Conservation (phyloP, 2,888 invertebrate genomes). For the Cantharis lateralis region DNA sequence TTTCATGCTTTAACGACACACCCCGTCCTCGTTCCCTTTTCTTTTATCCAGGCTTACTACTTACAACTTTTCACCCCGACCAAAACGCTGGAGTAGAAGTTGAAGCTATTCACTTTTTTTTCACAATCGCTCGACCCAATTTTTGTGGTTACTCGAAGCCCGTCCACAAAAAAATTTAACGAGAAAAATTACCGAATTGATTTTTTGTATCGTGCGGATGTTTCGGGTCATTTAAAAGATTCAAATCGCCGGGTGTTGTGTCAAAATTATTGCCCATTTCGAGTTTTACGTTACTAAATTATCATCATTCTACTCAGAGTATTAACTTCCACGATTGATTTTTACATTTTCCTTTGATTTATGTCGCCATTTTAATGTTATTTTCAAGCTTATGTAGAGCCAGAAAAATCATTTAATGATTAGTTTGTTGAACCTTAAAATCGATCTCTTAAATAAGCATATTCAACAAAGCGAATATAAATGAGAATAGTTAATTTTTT, state of each 20-base stretch:
- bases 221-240: neutral
- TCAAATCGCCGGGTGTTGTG: neutral
- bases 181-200: neutral
- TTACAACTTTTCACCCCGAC: neutral
- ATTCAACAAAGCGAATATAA: neutral
- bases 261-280: neutral
- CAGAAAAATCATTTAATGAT: neutral
- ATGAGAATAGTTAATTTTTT: neutral
- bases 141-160: neutral
- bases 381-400: neutral
- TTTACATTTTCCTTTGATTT: neutral
- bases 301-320: neutral
- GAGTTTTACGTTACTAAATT: neutral
- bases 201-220: neutral
- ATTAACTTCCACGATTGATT: neutral
- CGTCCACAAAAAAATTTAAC: neutral
- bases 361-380: neutral
- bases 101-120: neutral
- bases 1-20: conserved; percentile 24
- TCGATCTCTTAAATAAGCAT: neutral
- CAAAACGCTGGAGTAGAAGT: neutral
- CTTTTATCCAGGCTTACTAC: conserved; percentile 16
- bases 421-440: neutral
- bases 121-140: neutral
- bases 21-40: conserved; percentile 27